Base-by-base conservation (phyloP, 2,113 vertebrate genomes). In the Megaceryle torquata region DNA sequence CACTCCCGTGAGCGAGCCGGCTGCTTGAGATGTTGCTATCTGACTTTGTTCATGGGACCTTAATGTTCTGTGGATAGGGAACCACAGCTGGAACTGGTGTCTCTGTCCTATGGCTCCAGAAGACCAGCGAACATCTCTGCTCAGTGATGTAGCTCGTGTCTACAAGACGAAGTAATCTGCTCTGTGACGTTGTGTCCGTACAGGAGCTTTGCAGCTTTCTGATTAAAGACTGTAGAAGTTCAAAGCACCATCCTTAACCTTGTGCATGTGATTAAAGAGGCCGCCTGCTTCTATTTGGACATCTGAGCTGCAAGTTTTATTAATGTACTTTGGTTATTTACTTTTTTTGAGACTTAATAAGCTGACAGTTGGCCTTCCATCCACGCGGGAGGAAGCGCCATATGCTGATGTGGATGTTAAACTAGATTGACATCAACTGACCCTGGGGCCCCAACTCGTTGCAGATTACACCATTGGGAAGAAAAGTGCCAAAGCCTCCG, bases 391-490 rank as follows among this genome's bases (percentile, higher is more conserved):
- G 85, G 72, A 78, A 33, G 51, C 0, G 3, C 67, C 33, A 2
- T 57, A 11, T 39, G 33, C 83, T 46, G 48, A 20, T 59, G 60
- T 17, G 56, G 65, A 26, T 3, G 2, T 25, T 54, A 75, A 90
- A 28, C 57, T 59, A 67, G 69, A 44, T 1, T 43, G 86, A 37
- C 2, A 3, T 50, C 33, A 60, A n/a, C 64, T 93, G 82, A 88
- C 46, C 65, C 59, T 77, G 67, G 71, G 7, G 11, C 81, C 68
- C 63, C 67, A 39, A 35, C 91, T 95, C 57, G 8, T 78, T 97
- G 37, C 88, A 99, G 99, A 98, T 97, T 98, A 99, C 97, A 98
- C 98, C 88, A 89, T 95, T 63, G 98, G 98, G 91, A 98, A 97
- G 96, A 98, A 97, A 91, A 98, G 96, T 94, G 91, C 77, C 96